Conservation (phyloP, 2,113 vertebrate genomes). For the Burhinus bistriatus region DNA sequence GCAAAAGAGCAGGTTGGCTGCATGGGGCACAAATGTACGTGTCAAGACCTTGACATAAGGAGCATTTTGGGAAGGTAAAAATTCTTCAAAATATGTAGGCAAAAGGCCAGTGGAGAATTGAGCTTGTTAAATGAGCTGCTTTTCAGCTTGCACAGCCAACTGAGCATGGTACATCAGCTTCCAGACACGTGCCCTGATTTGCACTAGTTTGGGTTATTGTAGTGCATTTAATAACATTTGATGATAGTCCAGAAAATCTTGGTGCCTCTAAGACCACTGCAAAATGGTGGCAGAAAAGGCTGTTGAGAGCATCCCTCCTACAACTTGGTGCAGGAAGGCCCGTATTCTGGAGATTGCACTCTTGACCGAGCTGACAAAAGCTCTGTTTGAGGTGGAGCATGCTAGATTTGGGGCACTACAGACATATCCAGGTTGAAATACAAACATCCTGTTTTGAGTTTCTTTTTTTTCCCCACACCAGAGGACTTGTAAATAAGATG, state of each 20-base stretch:
- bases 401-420: background rate
- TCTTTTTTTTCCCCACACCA: background rate
- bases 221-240: background rate
- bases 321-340: background rate
- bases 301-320: background rate
- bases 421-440: background rate
- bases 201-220: background rate
- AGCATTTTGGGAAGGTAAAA: background rate
- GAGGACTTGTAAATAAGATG: background rate
- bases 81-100: background rate
- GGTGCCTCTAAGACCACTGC: background rate
- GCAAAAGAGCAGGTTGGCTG: background rate
- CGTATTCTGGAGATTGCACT: background rate
- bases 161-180: background rate
- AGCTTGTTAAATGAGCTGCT: background rate
- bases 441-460: background rate
- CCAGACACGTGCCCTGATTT: background rate
- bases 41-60: background rate
- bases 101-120: background rate
- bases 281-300: background rate
- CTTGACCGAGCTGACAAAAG: accelerated
- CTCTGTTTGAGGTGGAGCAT: accelerated
- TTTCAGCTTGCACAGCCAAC: background rate
- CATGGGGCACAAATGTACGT: background rate
- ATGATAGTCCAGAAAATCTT: background rate